A percentile compares a stretch with the other conserved stretches of the same genome.
Evolutionary conservation across 2,113 vertebrate species (phyloP).

Genomic region (Neogale vison): DNA sequence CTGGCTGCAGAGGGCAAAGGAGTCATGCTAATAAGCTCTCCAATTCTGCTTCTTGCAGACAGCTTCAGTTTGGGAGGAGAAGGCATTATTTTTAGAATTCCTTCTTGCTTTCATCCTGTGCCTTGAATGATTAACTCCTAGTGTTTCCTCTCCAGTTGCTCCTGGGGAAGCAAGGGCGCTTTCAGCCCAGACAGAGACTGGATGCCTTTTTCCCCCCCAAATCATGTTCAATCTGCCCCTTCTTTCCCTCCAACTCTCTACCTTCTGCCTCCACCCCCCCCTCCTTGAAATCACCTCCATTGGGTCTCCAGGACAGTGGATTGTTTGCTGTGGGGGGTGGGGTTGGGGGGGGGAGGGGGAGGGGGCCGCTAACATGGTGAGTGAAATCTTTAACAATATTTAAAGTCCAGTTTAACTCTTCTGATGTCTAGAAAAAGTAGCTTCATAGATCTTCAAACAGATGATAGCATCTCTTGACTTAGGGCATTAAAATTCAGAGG

Average conservation of each 20-base stretch:
- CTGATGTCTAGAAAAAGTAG: background rate
- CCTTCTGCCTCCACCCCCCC: background rate
- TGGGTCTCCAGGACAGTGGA: background rate
- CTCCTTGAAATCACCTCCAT: constrained; percentile 8
- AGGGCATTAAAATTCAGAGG: background rate
- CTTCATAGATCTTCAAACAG: background rate
- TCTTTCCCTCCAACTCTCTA: too few species aligned
- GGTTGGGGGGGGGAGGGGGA: too few species aligned
- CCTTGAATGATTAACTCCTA: constrained; percentile 59
- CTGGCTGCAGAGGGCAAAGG: constrained; percentile 73
- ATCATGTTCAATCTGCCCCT: background rate
- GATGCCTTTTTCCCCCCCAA: background rate
- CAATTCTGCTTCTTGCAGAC: constrained; percentile 61
- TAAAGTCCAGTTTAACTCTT: background rate
- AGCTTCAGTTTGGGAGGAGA: constrained; percentile 67
- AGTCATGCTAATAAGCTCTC: constrained; percentile 68
- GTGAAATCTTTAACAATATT: background rate
- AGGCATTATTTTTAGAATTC: constrained; percentile 80
- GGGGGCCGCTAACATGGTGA: background rate
- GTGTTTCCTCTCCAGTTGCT: constrained; percentile 6
- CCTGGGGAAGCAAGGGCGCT: background rate
- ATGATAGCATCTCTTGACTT: background rate
- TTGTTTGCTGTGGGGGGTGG: background rate
- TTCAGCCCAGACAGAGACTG: constrained; percentile 2
- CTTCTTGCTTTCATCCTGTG: constrained; percentile 55